Percentiles rank a stretch among this genome's conserved stretches.
These are phyloP conservation scores for Hippopotamus amphibius DNA, from an alignment of 2,113 vertebrate species.

Conservation along the genomic window DNA sequence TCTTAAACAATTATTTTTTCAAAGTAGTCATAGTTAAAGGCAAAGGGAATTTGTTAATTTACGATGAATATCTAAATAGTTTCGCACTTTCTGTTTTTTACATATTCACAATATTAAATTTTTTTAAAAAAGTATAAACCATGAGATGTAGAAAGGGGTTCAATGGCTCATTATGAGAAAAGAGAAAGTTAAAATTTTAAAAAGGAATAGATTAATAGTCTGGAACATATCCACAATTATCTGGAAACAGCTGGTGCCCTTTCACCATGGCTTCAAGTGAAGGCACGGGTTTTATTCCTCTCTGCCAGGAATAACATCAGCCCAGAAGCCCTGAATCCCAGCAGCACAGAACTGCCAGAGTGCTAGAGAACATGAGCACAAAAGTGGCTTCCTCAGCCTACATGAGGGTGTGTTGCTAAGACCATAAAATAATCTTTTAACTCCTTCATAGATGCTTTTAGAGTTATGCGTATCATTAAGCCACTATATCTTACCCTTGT, in stretches of 20 bases:
- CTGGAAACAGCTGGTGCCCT: slow-evolving; percentile 69
- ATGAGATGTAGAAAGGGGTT: not conserved
- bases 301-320: slow-evolving; percentile 35
- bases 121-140: not conserved
- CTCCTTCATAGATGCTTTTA: not conserved
- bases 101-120: not conserved
- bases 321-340: not conserved
- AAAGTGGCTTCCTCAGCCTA: not conserved
- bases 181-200: not conserved
- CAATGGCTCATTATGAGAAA: slow-evolving; percentile 1
- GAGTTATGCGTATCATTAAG: not conserved
- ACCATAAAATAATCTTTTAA: not conserved
- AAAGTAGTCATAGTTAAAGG: not conserved
- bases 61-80: not conserved
- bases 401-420: not conserved
- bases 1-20: not conserved
- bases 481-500: not conserved
- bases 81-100: not conserved
- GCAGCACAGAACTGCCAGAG: not conserved
- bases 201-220: slow-evolving; percentile 30
- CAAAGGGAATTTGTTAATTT: not conserved
- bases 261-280: slow-evolving; percentile 34
- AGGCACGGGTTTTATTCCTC: not conserved
- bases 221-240: slow-evolving; percentile 33
- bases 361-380: rapidly evolving